Base-by-base conservation (phyloP, 2,888 invertebrate species). In the Pseudanteris insignis region DNA sequence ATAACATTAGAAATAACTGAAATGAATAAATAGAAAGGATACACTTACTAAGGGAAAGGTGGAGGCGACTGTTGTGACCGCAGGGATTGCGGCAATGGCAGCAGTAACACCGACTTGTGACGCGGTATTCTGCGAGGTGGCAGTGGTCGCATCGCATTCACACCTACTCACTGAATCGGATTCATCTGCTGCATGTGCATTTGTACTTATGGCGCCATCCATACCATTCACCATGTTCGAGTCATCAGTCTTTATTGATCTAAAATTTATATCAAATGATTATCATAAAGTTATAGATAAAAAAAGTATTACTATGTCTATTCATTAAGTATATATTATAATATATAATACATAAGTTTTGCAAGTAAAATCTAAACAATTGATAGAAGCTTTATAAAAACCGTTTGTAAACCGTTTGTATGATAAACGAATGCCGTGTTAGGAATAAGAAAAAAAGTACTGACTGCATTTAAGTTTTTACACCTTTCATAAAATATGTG, bases 211-310 rank as follows among this genome's bases (percentile, higher is more conserved):
- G 70, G 76, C 77, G 69, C 78, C 78, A 64, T 77, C 76, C 75
- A 71, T 69, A 67, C 73, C 75, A 57, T 75, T 71, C 74, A 75
- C 72, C 78, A 77, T 73, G 70, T 73, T 79, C 64, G 76, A 73
- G 79, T 82, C 81, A 76, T 84, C 89, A 82, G 88, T 89, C 85
- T 88, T 87, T 74, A 86, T 86, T 77, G 88, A 86, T 83, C 89
- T 88, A 13, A 10, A 57, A 81, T 88, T 86, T 75, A 18, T 6
- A 3, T 4, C 18, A 18, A 18, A 4, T 6, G 18, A 18, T 18
- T 18, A 6, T 18, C n/a, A n/a, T n/a, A n/a, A n/a, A n/a, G n/a
- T n/a, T n/a, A n/a, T n/a, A 18, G 6, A 18, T 18, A 9, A 9
- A 26, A n/a, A n/a, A n/a, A n/a, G n/a, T n/a, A n/a, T n/a, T n/a